Evolutionary conservation across 2,113 vertebrate genomes (phyloP), one percentile per base, ranked within the genome.

Genomic region (Amia ocellicauda): DNA sequence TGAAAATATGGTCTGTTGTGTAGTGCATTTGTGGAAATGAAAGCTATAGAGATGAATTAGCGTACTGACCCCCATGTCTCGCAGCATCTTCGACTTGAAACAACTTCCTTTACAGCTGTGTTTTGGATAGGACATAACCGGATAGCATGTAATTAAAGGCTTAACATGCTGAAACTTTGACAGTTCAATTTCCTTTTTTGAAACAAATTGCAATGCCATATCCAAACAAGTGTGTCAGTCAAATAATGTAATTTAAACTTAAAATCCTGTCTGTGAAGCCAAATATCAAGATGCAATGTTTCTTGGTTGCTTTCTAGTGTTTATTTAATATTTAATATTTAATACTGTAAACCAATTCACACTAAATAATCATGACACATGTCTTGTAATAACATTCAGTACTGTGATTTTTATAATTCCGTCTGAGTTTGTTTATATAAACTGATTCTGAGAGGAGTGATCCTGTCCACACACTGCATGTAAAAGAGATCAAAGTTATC

Each of bases 1-100:
- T 47, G 45, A 47, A 11, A 47, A 47, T 47, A 47, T 16, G 45
- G 16, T n/a, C 45, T 17, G 10, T 19, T 47, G 11, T 47, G 45
- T 3, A 47, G 14, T 47, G 45, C 45, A 47, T 22, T 26, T 55
- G 55, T 55, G 26, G 52, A 55, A 55, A 58, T 58, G 55, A 40
- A 58, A 22, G 56, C 56, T 16, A 29, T 41, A 58, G 2, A 58
- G 11, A 58, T 58, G 40, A 58, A 58, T 42, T 41, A 19, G 22
- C 40, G 53, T 22, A n/a, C 36, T 58, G 55, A 58, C 55, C 55
- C n/a, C 28, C 31, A 11, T 58, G 29, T 58, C 55, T 13, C 20
- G 17, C 19, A 20, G 55, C 27, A 58, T 58, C 27, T 20, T 58
- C 55, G 14, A 40, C 36, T 19, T 40, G 31, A 58, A 58, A 58